Evolutionary conservation across 2,113 vertebrate species (phyloP).

Genomic region (Serinus canaria): DNA sequence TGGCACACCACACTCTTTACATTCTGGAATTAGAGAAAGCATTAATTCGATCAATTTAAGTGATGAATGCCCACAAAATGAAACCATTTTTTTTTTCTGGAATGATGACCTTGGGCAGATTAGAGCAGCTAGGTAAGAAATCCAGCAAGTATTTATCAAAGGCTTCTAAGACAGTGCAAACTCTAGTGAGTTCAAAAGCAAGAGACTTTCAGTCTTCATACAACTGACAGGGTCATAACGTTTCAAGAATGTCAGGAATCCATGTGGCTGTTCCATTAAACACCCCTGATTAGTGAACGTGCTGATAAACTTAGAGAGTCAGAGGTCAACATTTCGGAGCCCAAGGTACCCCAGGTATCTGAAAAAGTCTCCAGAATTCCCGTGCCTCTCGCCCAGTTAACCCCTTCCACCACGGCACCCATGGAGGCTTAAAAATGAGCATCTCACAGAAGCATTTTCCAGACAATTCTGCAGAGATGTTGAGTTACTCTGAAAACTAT

Average conservation of each 20-base stretch:
- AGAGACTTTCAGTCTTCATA: conserved; percentile 64
- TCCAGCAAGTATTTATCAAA: conserved; percentile 68
- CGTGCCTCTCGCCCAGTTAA: not conserved
- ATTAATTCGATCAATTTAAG: not conserved
- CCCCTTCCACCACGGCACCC: conserved; percentile 30
- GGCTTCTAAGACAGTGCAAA: conserved; percentile 55
- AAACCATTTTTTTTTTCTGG: not conserved
- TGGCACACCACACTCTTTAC: not conserved
- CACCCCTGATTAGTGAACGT: conserved; percentile 71
- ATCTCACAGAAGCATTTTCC: not conserved
- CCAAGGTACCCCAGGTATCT: conserved; percentile 69
- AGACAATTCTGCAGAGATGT: not conserved
- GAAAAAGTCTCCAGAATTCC: conserved; percentile 48
- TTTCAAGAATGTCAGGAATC: conserved; percentile 71
- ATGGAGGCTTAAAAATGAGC: not conserved
- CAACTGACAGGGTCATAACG: conserved; percentile 68
- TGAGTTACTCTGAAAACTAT: not conserved
- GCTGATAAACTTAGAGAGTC: conserved; percentile 68
- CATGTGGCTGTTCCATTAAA: conserved; percentile 70
- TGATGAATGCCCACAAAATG: conserved; percentile 32
- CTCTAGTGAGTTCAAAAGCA: conserved; percentile 64
- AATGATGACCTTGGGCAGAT: conserved; percentile 29
- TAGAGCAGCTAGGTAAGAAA: conserved; percentile 61
- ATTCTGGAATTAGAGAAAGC: not conserved
- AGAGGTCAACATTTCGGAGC: conserved; percentile 54